Percentiles rank a stretch among this genome's conserved stretches.
Conservation (phyloP, 92 coral and sea anemone species). For the Bergia sp. region DNA sequence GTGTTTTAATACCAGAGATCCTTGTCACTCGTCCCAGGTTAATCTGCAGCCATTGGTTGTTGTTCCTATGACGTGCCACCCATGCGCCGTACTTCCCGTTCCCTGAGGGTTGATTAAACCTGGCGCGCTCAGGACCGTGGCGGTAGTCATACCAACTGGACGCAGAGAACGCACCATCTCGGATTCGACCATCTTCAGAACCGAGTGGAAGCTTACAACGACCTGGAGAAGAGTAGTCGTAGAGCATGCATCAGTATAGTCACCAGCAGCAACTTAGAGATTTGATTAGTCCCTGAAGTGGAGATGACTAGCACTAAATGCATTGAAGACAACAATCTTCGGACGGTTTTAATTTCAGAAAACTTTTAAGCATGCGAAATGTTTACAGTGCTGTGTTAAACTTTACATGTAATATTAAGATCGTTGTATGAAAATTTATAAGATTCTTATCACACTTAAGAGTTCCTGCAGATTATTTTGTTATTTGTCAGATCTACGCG, state of each 20-base stretch:
- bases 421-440: too few species aligned
- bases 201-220: constrained; percentile 81
- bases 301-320: too few species aligned
- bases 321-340: too few species aligned
- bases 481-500: too few species aligned
- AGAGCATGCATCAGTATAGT: not conserved
- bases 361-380: too few species aligned
- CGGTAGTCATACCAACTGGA: constrained; percentile 64
- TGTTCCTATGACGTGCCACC: constrained; percentile 65
- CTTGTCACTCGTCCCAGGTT: constrained; percentile 68
- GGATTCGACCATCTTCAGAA: constrained; percentile 70
- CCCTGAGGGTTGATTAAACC: constrained; percentile 58
- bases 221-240: constrained; percentile 32
- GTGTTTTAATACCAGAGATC: constrained; percentile 74
- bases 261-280: not conserved
- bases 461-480: too few species aligned
- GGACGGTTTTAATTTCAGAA: too few species aligned
- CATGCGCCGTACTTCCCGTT: constrained; percentile 79
- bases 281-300: too few species aligned
- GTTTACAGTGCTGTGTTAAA: too few species aligned
- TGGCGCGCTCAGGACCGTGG: constrained; percentile 84
- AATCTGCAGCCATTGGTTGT: constrained; percentile 74
- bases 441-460: too few species aligned
- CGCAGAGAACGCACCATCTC: constrained; percentile 65
- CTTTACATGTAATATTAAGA: too few species aligned